Conservation (phyloP, 2,888 invertebrate species). For the Formica aserva region DNA sequence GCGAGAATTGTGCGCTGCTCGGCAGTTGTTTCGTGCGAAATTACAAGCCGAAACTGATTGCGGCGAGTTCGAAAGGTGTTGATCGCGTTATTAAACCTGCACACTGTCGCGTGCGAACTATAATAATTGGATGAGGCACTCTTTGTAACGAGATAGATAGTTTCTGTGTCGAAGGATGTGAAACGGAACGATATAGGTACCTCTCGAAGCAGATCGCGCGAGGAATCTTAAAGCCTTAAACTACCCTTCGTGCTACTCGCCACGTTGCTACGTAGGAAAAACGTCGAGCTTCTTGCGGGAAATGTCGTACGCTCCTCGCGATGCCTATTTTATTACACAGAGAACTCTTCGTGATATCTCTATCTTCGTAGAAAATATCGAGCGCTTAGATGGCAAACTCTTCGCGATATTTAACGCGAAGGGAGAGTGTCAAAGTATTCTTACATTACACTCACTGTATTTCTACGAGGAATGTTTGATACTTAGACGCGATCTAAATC, state of each 20-base stretch:
- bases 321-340: neutral
- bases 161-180: neutral
- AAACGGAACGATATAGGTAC: conserved; percentile 26
- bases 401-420: neutral
- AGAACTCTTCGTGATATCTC: neutral
- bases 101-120: neutral
- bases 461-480: conserved; percentile 3
- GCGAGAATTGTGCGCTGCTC: conserved; percentile 4
- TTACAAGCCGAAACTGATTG: neutral
- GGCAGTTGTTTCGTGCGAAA: neutral
- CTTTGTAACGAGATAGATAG: conserved; percentile 12
- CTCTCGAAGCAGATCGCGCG: conserved; percentile 55
- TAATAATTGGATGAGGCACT: conserved; percentile 40
- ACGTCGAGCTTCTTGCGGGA: neutral
- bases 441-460: neutral
- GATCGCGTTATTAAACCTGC: neutral
- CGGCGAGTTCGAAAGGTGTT: neutral
- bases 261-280: neutral
- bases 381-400: neutral
- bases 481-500: neutral
- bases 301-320: neutral
- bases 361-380: neutral
- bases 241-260: neutral
- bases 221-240: conserved; percentile 31
- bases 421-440: neutral